Base-by-base conservation (phyloP, 2,888 invertebrate species). In the Philereme vetulata region DNA sequence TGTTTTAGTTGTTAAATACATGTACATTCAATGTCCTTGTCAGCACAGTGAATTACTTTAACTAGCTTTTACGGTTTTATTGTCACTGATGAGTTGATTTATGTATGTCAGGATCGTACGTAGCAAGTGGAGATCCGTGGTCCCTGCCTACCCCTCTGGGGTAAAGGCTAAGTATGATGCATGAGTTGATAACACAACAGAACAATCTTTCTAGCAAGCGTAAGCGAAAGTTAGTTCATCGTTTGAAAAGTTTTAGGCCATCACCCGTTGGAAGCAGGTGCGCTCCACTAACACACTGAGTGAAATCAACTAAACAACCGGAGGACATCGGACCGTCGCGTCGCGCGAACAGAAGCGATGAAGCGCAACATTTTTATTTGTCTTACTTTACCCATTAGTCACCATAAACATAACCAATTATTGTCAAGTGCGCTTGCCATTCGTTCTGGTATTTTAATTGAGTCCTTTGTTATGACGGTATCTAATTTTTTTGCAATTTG, bases 211-310 rank as follows among this genome's bases (percentile, higher is more conserved):
- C 5, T 36, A 21, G 21, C 21, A 21, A 21, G 21, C 21, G 2
- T 21, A 7, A 36, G 36, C 36, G 36, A 8, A 36, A 36, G 36
- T 9, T 47, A 57, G 45, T 51, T 49, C 36, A 21, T 21, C 46
- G 21, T 57, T 51, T 48, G 34, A 8, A 53, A 56, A 9, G 54
- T 51, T 51, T 51, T 51, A 54, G 51, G 56, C 49, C 51, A 43
- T 32, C 48, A 45, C 49, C 51, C 43, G 42, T 56, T 73, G 44
- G 51, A 67, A 66, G 68, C 79, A 80, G 78, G 78, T 81, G 78
- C 64, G 80, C 64, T 70, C 78, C 58, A 80, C 77, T 80, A 70
- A 80, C 79, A 80, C 70, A 76, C 71, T 75, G 75, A 75, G 66
- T 67, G 68, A 66, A 59, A 68, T 72, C 67, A 72, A 71, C 76